phyloP scores from a whole-genome alignment of 2,888 invertebrate species.

The Hypomecis punctinalis region DNA sequence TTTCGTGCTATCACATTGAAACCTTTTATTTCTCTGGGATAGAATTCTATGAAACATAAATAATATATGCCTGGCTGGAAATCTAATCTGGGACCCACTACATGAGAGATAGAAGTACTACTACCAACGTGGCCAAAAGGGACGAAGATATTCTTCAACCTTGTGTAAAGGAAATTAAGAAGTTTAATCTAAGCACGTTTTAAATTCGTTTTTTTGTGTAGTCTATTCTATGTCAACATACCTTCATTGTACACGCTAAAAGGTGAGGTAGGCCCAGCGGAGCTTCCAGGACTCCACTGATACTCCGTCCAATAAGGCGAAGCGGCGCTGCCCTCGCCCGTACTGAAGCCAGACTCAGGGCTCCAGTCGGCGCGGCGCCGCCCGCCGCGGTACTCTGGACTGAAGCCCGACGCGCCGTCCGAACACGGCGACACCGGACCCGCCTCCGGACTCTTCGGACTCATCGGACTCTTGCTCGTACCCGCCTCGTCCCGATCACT shows the following conservation, averaged over 20 bases:
- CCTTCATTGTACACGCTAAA: constrained; percentile 69
- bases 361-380: constrained; percentile 73
- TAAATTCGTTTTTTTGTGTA: not conserved
- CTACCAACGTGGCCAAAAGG: no score
- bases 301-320: constrained; percentile 74
- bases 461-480: constrained; percentile 57
- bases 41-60: not conserved
- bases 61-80: no score
- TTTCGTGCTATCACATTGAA: no score
- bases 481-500: constrained; percentile 65
- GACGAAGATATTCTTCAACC: no score
- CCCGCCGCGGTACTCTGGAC: constrained; percentile 67
- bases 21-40: not conserved
- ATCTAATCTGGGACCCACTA: no score
- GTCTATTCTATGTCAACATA: constrained; percentile 39
- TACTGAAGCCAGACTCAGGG: constrained; percentile 72
- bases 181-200: not conserved
- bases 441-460: constrained; percentile 67
- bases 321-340: constrained; percentile 65
- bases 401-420: constrained; percentile 73
- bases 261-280: constrained; percentile 79
- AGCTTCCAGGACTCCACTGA: constrained; percentile 84
- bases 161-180: no score
- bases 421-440: constrained; percentile 69
- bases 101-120: not conserved